Evolutionary conservation across 2,797 vertebrate genomes (phyloP), one percentile per base, ranked within the genome.

Genomic region (Phalanger gymnotis): DNA sequence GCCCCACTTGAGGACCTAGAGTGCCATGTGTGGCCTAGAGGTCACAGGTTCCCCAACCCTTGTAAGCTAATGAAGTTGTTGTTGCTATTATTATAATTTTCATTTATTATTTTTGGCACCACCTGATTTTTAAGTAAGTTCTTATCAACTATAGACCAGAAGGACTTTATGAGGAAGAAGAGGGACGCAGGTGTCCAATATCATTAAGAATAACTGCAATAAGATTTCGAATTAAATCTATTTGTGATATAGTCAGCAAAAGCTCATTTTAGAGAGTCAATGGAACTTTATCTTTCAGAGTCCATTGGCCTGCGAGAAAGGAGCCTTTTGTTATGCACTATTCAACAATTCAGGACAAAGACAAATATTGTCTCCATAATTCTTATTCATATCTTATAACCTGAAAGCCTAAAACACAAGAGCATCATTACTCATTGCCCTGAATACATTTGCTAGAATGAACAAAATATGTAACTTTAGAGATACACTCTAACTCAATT

Each of bases 321-420:
- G 53, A 5, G 16, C 5, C 53, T 95, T 96, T 96, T 92, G 4
- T 30, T 95, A 96, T 96, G 95, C 97, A 94, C 93, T 93, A 96
- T 95, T 96, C 94, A 97, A 93, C 2, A 0, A 0, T 31, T 51
- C 1, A 94, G 9, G 10, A 91, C 40, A 92, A 22, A 57, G 51
- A 93, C 22, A 96, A 92, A 54, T 54, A 95, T 81, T 91, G 94
- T 94, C 31, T 95, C 92, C 55, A 54, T 51, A 40, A 12, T 53
- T 92, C 94, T 92, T 92, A 89, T 66, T 57, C 55, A 19, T 40
- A 90, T 3, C 91, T 90, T 95, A 94, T 94, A 93, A 94, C 91
- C 19, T 94, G 12, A 54, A 58, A 92, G 92, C 34, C 92, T 95
- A 47, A 95, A 87, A 51, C 40, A 87, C 58, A 95, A 96, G 34